phyloP scores from a whole-genome alignment of 2,113 vertebrate species.

The Pitta sordida region DNA sequence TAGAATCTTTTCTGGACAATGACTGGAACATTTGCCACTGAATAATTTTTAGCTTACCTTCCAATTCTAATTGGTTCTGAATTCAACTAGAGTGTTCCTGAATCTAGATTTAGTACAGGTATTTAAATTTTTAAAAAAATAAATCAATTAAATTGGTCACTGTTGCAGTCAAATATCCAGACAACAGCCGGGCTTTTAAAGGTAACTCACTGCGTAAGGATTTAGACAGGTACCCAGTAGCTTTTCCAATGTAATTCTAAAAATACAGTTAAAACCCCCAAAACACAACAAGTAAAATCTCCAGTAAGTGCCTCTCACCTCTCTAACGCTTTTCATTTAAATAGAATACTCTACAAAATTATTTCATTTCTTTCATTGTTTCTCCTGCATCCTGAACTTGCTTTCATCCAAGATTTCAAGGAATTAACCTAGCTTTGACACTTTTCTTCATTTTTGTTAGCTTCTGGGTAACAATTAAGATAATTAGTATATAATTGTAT shows the following conservation, averaged over 20 bases:
- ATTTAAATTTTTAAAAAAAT: not conserved
- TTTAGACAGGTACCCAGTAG: not conserved
- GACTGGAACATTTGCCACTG: not conserved
- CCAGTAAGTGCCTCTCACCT: not conserved
- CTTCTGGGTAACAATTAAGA: not conserved
- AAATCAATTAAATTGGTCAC: not conserved
- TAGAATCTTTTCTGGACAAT: not conserved
- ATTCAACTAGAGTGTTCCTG: not conserved
- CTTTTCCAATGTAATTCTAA: not conserved
- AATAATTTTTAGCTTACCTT: not conserved
- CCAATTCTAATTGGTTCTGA: not conserved
- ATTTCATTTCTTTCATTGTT: not conserved
- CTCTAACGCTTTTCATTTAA: not conserved
- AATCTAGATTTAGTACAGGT: not conserved
- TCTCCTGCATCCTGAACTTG: not conserved
- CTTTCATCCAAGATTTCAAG: not conserved
- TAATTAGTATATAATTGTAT: not conserved
- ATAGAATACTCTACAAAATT: not conserved
- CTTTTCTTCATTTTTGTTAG: not conserved
- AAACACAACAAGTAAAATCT: not conserved
- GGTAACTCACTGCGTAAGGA: not conserved
- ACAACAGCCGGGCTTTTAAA: not conserved
- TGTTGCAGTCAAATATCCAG: not conserved
- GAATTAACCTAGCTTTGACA: not conserved
- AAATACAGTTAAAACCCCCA: fast-evolving